Evolutionary conservation across 2,888 invertebrate species (phyloP).

Genomic region (Eutolmus rufibarbis): DNA sequence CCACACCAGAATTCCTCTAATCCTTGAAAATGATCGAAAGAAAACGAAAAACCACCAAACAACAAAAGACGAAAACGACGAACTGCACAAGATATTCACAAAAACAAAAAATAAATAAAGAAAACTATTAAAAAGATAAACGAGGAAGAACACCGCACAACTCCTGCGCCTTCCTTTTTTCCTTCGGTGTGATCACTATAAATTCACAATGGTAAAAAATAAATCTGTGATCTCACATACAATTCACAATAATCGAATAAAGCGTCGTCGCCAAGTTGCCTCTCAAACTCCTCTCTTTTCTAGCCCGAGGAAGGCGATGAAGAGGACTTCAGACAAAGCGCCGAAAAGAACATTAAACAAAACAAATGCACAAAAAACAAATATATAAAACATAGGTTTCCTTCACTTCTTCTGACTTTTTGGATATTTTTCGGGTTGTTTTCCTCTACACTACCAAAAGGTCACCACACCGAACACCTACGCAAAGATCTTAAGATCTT

Average conservation of each 20-base stretch:
- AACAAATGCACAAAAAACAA: not conserved
- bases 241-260: not conserved
- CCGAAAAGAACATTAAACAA: not conserved
- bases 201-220: slow-evolving; percentile 10
- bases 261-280: not conserved
- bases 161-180: not conserved
- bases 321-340: not conserved
- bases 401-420: not conserved
- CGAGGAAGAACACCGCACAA: not conserved
- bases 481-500: not conserved
- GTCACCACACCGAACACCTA: not conserved
- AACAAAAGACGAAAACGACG: not conserved
- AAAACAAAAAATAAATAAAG: not conserved
- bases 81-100: not conserved
- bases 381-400: slow-evolving; percentile 13
- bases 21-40: not conserved
- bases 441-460: not conserved
- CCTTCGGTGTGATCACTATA: not conserved
- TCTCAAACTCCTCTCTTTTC: not conserved
- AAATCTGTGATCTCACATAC: not conserved
- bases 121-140: not conserved
- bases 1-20: not conserved
- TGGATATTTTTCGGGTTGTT: not conserved
- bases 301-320: not conserved
- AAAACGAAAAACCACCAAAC: not conserved